Percentiles rank a stretch among this genome's conserved stretches.
These are phyloP conservation scores for Siderastrea radians DNA, from an alignment of 92 coral and sea anemone genomes.

Conservation along the genomic window DNA sequence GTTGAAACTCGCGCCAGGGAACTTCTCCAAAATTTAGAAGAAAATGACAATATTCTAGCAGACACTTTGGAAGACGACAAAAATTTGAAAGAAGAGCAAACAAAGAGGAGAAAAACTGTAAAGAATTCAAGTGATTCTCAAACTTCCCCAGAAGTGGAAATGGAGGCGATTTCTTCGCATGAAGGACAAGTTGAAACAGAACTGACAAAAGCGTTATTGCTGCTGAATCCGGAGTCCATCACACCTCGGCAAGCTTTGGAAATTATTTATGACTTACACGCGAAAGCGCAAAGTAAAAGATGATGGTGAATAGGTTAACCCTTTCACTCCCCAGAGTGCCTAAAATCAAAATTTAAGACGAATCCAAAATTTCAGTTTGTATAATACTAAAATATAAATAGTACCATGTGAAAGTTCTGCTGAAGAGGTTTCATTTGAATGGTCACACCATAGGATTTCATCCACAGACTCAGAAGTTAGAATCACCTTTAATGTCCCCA, in stretches of 20 bases:
- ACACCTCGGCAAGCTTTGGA: constrained; percentile 72
- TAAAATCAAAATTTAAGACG: too few relatives aligned
- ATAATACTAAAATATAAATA: too few relatives aligned
- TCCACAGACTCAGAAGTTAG: too few relatives aligned
- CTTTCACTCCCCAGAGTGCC: too few relatives aligned
- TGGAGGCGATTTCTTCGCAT: not conserved
- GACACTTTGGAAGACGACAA: constrained; percentile 6
- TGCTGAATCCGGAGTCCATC: constrained; percentile 59
- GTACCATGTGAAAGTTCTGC: too few relatives aligned
- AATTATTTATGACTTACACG: constrained; percentile 54
- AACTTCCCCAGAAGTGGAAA: not conserved
- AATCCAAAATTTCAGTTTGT: too few relatives aligned
- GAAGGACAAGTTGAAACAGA: constrained; percentile 35
- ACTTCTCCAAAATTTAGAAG: constrained; percentile 66
- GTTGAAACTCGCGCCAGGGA: constrained; percentile 84
- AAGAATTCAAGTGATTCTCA: not conserved
- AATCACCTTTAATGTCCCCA: too few relatives aligned
- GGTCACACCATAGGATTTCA: too few relatives aligned
- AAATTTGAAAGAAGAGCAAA: not conserved
- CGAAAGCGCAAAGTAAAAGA: constrained; percentile 40
- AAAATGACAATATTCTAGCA: constrained; percentile 37
- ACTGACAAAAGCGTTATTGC: constrained; percentile 44
- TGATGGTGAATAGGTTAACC: not conserved
- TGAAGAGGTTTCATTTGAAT: too few relatives aligned
- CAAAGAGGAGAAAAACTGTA: not conserved